phyloP scores from a whole-genome alignment of 2,113 vertebrate genomes.

The Galeopterus variegatus region DNA sequence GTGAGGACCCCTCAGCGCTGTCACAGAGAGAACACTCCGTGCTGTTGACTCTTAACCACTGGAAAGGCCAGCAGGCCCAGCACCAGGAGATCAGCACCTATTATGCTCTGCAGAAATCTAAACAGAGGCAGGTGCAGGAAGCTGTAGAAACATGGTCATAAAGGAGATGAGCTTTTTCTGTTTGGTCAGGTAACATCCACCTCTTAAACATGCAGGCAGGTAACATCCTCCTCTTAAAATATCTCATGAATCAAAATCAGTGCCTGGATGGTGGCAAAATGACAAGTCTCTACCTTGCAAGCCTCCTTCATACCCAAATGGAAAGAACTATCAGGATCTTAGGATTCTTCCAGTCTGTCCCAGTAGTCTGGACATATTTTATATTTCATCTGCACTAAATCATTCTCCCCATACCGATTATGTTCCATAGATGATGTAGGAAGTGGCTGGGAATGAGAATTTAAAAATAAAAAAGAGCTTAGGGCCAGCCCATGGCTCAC shows the following conservation, averaged over 20 bases:
- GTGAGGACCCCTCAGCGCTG: accelerated
- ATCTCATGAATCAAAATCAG: neutral
- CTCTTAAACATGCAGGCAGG: neutral
- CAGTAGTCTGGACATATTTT: neutral
- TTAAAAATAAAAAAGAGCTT: neutral
- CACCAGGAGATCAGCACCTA: neutral
- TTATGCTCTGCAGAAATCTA: too few species aligned
- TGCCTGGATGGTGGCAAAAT: neutral
- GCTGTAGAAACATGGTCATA: neutral
- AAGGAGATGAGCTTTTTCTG: neutral
- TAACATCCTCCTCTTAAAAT: neutral
- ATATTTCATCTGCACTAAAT: neutral
- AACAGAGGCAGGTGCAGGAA: neutral
- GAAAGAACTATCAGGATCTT: too few species aligned
- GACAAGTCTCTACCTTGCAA: neutral
- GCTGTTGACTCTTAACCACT: neutral
- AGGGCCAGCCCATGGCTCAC: too few species aligned
- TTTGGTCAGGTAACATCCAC: neutral
- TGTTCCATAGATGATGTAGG: neutral
- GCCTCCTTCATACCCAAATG: neutral
- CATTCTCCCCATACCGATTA: neutral
- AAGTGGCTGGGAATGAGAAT: neutral
- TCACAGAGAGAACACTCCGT: too few species aligned
- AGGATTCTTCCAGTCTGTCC: neutral
- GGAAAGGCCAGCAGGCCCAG: neutral